phyloP scores from a whole-genome alignment of 2,797 vertebrate genomes.

The Chiloscyllium punctatum region DNA sequence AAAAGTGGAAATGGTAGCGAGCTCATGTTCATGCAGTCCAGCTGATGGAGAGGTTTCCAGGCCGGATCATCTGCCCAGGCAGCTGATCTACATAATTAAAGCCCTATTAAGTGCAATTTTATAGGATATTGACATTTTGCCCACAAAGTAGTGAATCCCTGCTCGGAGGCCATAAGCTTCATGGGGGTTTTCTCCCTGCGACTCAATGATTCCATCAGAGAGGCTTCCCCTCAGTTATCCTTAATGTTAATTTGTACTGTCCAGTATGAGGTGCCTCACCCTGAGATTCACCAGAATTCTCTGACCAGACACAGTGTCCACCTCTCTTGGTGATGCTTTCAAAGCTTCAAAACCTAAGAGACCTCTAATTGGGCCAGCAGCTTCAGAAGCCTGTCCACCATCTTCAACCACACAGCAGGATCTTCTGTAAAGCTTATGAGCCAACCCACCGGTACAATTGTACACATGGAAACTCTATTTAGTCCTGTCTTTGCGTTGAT shows the following conservation, averaged over 20 bases:
- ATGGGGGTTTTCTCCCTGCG: too few relatives aligned
- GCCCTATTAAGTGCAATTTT: neutral
- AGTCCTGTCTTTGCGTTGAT: neutral
- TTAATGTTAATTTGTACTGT: neutral
- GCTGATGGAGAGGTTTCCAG: neutral
- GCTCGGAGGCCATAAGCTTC: too few relatives aligned
- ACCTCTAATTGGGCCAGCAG: neutral
- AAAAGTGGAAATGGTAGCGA: neutral
- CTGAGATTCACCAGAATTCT: neutral
- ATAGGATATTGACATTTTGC: neutral
- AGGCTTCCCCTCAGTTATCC: too few relatives aligned
- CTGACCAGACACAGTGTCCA: neutral
- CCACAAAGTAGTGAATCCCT: neutral
- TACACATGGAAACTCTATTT: neutral
- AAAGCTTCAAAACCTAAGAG: neutral
- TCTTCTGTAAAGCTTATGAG: neutral
- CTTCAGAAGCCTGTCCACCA: neutral
- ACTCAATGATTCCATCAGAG: too few relatives aligned
- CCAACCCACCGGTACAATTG: neutral
- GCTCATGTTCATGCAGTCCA: neutral
- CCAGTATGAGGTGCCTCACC: neutral
- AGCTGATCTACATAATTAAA: neutral
- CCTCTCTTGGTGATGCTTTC: neutral
- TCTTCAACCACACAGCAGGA: neutral
- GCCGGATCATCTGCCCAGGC: neutral